phyloP scores from a whole-genome alignment of 2,888 invertebrate genomes.

The Drosophila sordidula region DNA sequence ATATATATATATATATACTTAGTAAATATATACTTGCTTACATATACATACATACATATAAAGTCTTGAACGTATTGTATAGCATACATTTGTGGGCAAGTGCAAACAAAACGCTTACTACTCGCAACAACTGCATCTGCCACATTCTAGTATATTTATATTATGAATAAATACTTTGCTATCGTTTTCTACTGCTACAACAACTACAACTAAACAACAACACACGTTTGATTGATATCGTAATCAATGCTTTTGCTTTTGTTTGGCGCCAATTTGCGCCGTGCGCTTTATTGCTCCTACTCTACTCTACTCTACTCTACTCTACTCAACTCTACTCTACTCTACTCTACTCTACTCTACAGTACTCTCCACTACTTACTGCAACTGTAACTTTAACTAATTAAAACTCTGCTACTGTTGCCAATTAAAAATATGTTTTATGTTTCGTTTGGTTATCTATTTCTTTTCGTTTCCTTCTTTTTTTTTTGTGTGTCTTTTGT shows the following conservation, averaged over 20 bases:
- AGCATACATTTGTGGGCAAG: constrained; percentile 75
- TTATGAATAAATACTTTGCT: constrained; percentile 21
- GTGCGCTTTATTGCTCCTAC: constrained; percentile 67
- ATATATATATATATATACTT: constrained; percentile 24
- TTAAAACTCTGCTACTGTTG: constrained; percentile 51
- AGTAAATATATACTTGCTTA: constrained; percentile 23
- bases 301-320: constrained; percentile 32
- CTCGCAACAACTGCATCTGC: constrained; percentile 24
- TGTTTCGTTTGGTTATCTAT: constrained; percentile 37
- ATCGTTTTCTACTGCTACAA: constrained; percentile 34
- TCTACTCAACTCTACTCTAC: constrained; percentile 32
- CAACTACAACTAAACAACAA: constrained; percentile 37
- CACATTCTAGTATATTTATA: constrained; percentile 19
- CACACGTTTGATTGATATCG: constrained; percentile 67
- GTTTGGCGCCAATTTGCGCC: constrained; percentile 55
- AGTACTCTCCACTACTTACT: constrained; percentile 7
- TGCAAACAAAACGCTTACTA: constrained; percentile 30
- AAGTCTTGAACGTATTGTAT: constrained; percentile 51
- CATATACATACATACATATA: constrained; percentile 8
- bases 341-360: constrained; percentile 16
- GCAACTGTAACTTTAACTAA: constrained; percentile 27
- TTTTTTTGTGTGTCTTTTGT: constrained; percentile 10
- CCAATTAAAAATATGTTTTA: constrained; percentile 30
- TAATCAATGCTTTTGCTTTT: constrained; percentile 77
- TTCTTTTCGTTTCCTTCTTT: constrained; percentile 17